Conservation (phyloP, 2,113 vertebrate species). For the Spheniscus mendiculus region DNA sequence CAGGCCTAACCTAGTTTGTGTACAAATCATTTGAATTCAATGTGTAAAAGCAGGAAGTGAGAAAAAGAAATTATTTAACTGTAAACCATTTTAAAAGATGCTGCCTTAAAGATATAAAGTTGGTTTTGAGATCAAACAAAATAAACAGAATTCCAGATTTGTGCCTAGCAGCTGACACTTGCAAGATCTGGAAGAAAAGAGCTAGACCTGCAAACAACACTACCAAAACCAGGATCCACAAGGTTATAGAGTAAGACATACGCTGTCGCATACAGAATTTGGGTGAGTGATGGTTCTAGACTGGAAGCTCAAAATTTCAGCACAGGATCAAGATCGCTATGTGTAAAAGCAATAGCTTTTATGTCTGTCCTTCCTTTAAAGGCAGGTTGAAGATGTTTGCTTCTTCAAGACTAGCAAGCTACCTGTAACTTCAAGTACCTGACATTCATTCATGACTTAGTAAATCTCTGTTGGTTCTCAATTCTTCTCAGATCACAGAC, state of each 20-base stretch:
- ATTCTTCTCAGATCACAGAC: not conserved
- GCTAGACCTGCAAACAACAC: not conserved
- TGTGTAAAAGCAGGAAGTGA: not conserved
- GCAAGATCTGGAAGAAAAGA: not conserved
- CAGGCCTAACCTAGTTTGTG: not conserved
- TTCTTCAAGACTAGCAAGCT: not conserved
- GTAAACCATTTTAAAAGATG: not conserved
- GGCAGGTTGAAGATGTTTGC: not conserved
- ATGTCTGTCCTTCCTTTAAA: not conserved
- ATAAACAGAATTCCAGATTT: not conserved
- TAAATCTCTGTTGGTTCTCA: not conserved
- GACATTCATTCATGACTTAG: not conserved
- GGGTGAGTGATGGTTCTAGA: not conserved
- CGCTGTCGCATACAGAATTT: fast-evolving
- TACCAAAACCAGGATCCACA: not conserved
- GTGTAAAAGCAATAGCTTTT: not conserved
- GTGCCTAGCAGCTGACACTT: not conserved
- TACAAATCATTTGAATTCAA: not conserved
- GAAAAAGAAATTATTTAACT: not conserved
- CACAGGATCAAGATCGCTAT: not conserved
- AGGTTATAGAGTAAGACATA: not conserved
- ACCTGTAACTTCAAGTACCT: not conserved
- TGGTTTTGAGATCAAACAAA: not conserved
- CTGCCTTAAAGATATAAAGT: not conserved
- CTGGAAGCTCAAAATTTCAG: not conserved